phyloP scores from a whole-genome alignment of 2,113 vertebrate genomes.

The Malurus melanocephalus region DNA sequence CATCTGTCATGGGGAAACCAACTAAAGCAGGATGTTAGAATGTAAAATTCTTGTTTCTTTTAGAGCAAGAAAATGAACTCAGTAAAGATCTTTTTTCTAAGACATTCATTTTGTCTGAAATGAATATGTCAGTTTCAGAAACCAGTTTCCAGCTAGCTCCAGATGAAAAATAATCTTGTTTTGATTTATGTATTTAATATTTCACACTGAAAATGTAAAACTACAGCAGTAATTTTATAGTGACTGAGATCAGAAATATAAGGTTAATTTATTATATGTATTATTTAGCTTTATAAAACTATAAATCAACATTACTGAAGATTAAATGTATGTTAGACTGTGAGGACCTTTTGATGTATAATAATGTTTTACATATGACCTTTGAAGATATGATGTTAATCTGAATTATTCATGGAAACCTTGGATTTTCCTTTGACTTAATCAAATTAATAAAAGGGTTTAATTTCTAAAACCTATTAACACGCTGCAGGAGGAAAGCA shows the following conservation, averaged over 20 bases:
- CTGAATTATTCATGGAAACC: slow-evolving; percentile 82
- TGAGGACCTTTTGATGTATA: slow-evolving; percentile 68
- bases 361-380: slow-evolving; percentile 80
- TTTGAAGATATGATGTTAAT: slow-evolving; percentile 74
- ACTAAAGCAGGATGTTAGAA: slow-evolving; percentile 28
- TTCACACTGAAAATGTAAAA: slow-evolving; percentile 87
- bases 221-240: slow-evolving; percentile 79
- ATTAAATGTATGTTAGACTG: slow-evolving; percentile 79
- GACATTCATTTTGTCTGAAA: slow-evolving; percentile 84
- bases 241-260: slow-evolving; percentile 82
- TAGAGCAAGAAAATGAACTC: slow-evolving; percentile 18
- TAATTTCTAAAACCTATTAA: slow-evolving; percentile 66
- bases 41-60: slow-evolving; percentile 28
- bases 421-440: slow-evolving; percentile 66
- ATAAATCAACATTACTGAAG: slow-evolving; percentile 87
- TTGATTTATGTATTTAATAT: slow-evolving; percentile 97
- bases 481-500: slow-evolving; percentile 42
- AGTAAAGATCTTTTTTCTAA: slow-evolving; percentile 67
- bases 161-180: slow-evolving; percentile 82
- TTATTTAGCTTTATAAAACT: slow-evolving; percentile 90
- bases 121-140: slow-evolving; percentile 86
- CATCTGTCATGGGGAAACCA: slow-evolving; percentile 5
- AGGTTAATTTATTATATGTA: slow-evolving; percentile 90
- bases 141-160: slow-evolving; percentile 74
- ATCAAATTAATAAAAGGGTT: slow-evolving; percentile 75